Evolutionary conservation across 2,888 invertebrate genomes (phyloP).

Genomic region (Syrphus vitripennis): DNA sequence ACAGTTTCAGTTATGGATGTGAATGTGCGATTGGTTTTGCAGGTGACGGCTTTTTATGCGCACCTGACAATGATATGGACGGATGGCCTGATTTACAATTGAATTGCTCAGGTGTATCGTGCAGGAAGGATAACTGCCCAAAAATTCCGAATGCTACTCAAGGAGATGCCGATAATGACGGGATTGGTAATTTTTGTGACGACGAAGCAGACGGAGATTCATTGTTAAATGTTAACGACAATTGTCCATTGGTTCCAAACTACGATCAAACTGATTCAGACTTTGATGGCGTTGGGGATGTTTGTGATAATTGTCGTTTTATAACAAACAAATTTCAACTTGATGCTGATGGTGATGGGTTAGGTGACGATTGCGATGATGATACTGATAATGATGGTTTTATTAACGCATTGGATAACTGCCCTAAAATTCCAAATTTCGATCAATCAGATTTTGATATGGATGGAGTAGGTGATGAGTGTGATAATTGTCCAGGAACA

Average conservation of each 20-base stretch:
- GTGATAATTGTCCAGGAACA: conserved; percentile 92
- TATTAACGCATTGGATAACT: conserved; percentile 88
- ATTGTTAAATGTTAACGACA: conserved; percentile 84
- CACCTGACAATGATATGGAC: conserved; percentile 93
- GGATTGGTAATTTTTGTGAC: conserved; percentile 94
- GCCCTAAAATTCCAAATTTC: conserved; percentile 86
- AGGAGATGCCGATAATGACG: conserved; percentile 94
- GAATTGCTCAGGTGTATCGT: conserved; percentile 86
- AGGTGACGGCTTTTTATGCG: conserved; percentile 93
- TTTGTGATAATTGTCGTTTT: conserved; percentile 95
- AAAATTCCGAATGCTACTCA: conserved; percentile 95
- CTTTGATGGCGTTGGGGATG: conserved; percentile 86
- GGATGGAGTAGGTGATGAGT: conserved; percentile 93
- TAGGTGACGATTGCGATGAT: conserved; percentile 93
- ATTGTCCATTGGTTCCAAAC: conserved; percentile 91
- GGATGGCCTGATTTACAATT: conserved; percentile 92
- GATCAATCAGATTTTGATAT: conserved; percentile 92
- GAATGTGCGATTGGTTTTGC: conserved; percentile 94
- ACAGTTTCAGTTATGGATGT: conserved; percentile 79
- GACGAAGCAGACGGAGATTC: conserved; percentile 95
- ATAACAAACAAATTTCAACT: conserved; percentile 90
- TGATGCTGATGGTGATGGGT: conserved; percentile 91
- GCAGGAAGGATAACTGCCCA: conserved; percentile 93
- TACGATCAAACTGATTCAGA: conserved; percentile 92
- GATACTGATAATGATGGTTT: conserved; percentile 96